Base-by-base conservation (phyloP, 2,113 vertebrate genomes). In the Equus przewalskii region DNA sequence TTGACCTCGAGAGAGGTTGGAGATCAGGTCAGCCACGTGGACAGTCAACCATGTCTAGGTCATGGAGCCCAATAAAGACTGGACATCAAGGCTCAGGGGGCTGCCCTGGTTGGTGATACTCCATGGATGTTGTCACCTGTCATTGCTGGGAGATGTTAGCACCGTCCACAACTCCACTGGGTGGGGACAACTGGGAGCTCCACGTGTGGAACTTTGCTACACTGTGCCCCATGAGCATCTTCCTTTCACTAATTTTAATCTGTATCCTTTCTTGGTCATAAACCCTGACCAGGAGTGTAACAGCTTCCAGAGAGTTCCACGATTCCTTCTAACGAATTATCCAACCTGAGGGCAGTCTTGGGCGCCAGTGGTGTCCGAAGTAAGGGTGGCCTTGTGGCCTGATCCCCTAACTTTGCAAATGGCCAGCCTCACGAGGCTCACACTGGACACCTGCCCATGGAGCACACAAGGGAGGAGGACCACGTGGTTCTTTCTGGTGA, bases 401-500 rank as follows among this genome's bases (percentile, higher is more conserved):
- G 0, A 46, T 30, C 3, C 58, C 10, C 26, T 76, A 44, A 46
- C 30, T 78, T 76, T 36, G 1, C 30, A 65, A 54, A 72, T n/a
- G 70, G 24, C 64, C 8, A 0, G 49, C 16, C 24, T 4, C 26
- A 4, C 0, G 6, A 41, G 12, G 11, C 28, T n/a, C 36, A 5
- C 58, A 1, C 9, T 2, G 5, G 64, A 41, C 54, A 41, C 62
- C 28, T 33, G 19, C 41, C 30, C 0, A 0, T 56, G 54, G 64
- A 56, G 22, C 22, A 18, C 16, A 14, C 5, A 49, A 49, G 7
- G 18, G 41, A 72, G 30, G 4, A n/a, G 46, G 11, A 22, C 46
- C 2, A 0, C 11, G 0, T 24, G 22, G 26, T 5, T n/a, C n/a
- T 60, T 69, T 19, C 33, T 13, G 6, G 49, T 0, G 0, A 13